Evolutionary conservation across 2,797 vertebrate genomes (phyloP).

Genomic region (Pelobates cultripes): DNA sequence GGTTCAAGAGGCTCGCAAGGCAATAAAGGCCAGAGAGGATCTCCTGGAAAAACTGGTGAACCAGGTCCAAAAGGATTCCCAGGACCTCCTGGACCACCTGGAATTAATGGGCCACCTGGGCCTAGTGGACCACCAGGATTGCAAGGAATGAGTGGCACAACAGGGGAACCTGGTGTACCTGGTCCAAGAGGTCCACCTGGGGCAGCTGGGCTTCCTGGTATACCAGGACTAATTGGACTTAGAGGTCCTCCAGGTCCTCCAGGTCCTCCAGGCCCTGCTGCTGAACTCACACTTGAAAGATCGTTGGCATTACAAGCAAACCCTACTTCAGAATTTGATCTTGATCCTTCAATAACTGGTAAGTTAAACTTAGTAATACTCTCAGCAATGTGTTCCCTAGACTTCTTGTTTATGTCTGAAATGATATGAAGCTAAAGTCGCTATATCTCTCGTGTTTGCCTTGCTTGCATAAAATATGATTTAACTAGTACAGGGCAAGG

Average conservation of each 20-base stretch:
- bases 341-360: constrained; percentile 30
- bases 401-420: no score
- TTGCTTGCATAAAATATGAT: no score
- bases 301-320: neutral
- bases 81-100: constrained; percentile 82
- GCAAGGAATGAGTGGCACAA: constrained; percentile 81
- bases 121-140: constrained; percentile 85
- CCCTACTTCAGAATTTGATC: constrained; percentile 3
- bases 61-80: constrained; percentile 87
- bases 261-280: constrained; percentile 68
- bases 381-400: neutral
- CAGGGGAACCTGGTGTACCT: constrained; percentile 83
- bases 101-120: constrained; percentile 86
- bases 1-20: constrained; percentile 86
- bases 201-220: constrained; percentile 82
- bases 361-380: constrained; percentile 8
- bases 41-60: constrained; percentile 87
- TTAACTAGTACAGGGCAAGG: no score
- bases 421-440: no score
- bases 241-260: constrained; percentile 73
- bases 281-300: constrained; percentile 67
- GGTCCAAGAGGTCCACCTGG: constrained; percentile 84
- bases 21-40: constrained; percentile 89
- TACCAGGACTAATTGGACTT: constrained; percentile 75
- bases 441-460: no score